Conservation (phyloP, 2,888 invertebrate genomes). For the Cephonodes hylas region DNA sequence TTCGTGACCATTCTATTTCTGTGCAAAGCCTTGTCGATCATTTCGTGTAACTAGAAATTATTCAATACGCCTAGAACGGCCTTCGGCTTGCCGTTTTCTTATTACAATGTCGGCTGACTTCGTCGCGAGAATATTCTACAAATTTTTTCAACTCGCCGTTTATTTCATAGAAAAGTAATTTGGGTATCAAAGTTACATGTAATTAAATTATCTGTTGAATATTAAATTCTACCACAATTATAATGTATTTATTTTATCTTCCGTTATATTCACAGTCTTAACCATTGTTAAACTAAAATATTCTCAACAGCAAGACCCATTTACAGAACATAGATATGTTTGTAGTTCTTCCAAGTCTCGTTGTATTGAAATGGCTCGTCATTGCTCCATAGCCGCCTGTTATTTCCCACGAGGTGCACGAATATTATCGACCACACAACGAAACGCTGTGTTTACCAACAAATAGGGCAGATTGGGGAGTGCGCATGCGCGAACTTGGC, state of each 20-base stretch:
- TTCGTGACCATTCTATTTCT: background rate
- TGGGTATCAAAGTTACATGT: no score
- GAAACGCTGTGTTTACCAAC: conserved; percentile 53
- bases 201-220: no score
- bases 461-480: conserved; percentile 36
- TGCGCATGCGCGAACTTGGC: conserved; percentile 47
- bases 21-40: background rate
- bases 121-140: no score
- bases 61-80: background rate
- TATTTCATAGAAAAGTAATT: no score
- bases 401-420: conserved; percentile 47
- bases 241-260: no score
- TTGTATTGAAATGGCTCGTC: background rate
- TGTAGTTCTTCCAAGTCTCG: background rate
- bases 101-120: no score
- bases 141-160: no score
- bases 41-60: background rate
- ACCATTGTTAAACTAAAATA: no score
- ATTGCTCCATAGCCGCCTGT: background rate
- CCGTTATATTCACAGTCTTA: no score
- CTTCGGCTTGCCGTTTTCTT: background rate
- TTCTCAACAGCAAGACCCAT: no score
- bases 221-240: no score
- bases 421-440: conserved; percentile 57
- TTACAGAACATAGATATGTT: no score